phyloP scores from a whole-genome alignment of 2,113 vertebrate genomes.

The Bucco capensis region DNA sequence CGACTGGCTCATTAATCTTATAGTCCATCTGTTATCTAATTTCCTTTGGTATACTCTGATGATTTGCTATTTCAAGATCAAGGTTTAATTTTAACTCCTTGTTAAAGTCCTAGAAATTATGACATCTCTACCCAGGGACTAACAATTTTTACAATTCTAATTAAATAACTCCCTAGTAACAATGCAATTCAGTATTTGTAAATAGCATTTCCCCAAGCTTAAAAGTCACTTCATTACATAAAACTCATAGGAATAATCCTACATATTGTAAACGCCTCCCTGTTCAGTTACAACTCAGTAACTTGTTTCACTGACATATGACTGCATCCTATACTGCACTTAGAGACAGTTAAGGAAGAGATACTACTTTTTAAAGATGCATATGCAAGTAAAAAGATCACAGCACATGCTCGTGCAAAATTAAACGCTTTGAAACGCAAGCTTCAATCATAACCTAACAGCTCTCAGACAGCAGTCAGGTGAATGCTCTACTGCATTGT shows the following conservation, averaged over 20 bases:
- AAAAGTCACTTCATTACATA: background rate
- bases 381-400: background rate
- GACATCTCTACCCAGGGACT: background rate
- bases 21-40: conserved; percentile 20
- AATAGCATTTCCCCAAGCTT: background rate
- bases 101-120: background rate
- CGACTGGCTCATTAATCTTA: background rate
- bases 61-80: background rate
- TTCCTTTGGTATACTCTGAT: background rate
- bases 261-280: background rate
- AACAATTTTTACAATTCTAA: background rate
- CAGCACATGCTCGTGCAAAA: background rate
- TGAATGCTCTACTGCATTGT: background rate
- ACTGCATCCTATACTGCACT: background rate
- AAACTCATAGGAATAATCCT: background rate
- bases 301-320: background rate
- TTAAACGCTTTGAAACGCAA: background rate
- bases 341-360: background rate
- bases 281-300: background rate
- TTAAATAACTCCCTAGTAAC: background rate
- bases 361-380: background rate
- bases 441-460: background rate
- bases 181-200: background rate
- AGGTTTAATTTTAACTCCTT: conserved; percentile 3
- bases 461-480: background rate